Base-by-base conservation (phyloP, 2,888 invertebrate species). In the Andrena bicolor region DNA sequence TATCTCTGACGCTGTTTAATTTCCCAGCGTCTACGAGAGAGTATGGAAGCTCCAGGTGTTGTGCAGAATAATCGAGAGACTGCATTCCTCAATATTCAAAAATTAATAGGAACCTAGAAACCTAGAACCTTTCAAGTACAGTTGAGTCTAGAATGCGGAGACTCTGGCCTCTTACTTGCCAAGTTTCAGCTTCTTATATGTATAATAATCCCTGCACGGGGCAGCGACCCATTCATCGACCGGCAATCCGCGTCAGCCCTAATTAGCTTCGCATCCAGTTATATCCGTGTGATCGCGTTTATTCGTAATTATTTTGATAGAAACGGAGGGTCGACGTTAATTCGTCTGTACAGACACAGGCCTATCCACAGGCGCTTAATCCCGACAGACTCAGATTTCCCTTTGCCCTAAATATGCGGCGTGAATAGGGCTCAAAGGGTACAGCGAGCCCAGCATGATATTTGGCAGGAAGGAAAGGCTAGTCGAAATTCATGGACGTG, bases 401-500 rank as follows among this genome's bases (percentile, higher is more conserved):
- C 26, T 16, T 41, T 48, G 76, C 64, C 61, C 66, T 66, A 51
- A 79, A 65, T 60, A 35, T 49, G 32, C 51, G 26, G 30, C 28
- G 65, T 51, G 64, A 80, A 78, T 58, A 35, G 63, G 53, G 63
- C 58, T 79, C 68, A 86, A 76, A 78, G 76, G 51, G 51, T 65
- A 65, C 26, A 32, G 56, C 35, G 30, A 23, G 5, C 49, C 20
- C 51, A 32, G 49, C 63, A 60, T 51, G 58, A 80, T 81, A 86
- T 80, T 64, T 41, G 49, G 58, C 8, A 49, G 60, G 61, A 72
- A 73, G 30, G 61, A 58, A 64, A 51, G 60, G 35, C 56, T 20
- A 13, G 26, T 26, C 64, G 56, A 71, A 85, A 83, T 84, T 75
- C 80, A 72, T 72, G 74, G 84, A 70, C 74, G 74, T 32, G 78